phyloP scores from a whole-genome alignment of 1,140 invertebrate genomes.

The Aphis craccivora region DNA sequence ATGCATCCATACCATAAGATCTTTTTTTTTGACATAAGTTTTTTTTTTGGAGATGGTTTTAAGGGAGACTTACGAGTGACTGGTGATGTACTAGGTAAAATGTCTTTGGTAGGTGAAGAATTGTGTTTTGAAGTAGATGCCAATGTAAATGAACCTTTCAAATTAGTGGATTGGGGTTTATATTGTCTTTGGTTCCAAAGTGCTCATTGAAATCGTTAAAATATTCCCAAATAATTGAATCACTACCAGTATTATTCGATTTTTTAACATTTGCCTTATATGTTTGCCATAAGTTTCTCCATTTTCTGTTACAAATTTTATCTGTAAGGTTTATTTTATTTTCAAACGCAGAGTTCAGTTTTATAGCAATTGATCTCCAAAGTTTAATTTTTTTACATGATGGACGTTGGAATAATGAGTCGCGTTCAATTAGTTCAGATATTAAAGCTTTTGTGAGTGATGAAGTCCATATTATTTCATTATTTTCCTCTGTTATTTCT shows the following conservation, averaged over 20 bases:
- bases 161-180: neutral
- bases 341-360: neutral
- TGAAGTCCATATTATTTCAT: neutral
- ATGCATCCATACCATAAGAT: neutral
- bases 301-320: neutral
- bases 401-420: neutral
- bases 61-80: neutral
- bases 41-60: neutral
- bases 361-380: neutral
- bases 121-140: neutral
- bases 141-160: neutral
- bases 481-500: neutral
- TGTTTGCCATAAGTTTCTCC: neutral
- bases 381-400: neutral
- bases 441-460: neutral
- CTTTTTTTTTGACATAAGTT: neutral
- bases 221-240: slow-evolving; percentile 8
- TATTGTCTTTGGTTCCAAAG: neutral
- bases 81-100: neutral
- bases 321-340: neutral
- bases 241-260: neutral
- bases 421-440: neutral
- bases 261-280: neutral
- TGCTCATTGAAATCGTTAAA: neutral
- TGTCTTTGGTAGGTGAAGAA: neutral